Evolutionary conservation across 2,888 invertebrate species (phyloP), one percentile per base, ranked within the genome.

Genomic region (Megastigmus dorsalis): DNA sequence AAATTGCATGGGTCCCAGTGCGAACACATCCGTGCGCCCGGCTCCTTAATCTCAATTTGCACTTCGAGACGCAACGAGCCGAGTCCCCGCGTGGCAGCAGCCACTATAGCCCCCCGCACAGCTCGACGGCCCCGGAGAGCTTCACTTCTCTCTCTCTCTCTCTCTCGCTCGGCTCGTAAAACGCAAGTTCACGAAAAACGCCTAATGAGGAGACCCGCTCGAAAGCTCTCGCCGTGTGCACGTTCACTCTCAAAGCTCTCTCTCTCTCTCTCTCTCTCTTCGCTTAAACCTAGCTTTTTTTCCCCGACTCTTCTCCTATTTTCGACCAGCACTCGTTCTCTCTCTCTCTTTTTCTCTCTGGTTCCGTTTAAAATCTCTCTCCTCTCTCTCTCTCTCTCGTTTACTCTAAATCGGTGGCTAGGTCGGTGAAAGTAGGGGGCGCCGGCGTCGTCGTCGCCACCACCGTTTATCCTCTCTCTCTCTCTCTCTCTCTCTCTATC

Each of bases 201-300:
- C 57, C 65, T 71, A 71, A 71, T 50, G 70, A 70, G 54, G 54
- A 26, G 54, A 41, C 10, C 20, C 18, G 4, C 45, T 57, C 5
- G 9, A 78, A 80, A 77, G 77, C 50, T 55, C n/a, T 45, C 15
- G 48, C 38, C 23, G n/a, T n/a, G n/a, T n/a, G 77, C 65, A 54
- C 52, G 72, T 73, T 59, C 75, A 7, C 26, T 45, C 36, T 52
- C 38, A 52, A 70, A 54, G 52, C 45, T 57, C 26, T 18, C 20
- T 6, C 18, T 13, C 13, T 15, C n/a, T n/a, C n/a, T n/a, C n/a
- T n/a, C n/a, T n/a, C n/a, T n/a, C n/a, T 62, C 30, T 33, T 5
- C 57, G 57, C 20, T 57, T 38, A 28, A 68, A 15, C 36, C 15
- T 18, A 10, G 36, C 28, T 38, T 68, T 38, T 38, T n/a, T 33